phyloP scores from a whole-genome alignment of 2,113 vertebrate genomes.

The Rhinopomastus cyanomelas region DNA sequence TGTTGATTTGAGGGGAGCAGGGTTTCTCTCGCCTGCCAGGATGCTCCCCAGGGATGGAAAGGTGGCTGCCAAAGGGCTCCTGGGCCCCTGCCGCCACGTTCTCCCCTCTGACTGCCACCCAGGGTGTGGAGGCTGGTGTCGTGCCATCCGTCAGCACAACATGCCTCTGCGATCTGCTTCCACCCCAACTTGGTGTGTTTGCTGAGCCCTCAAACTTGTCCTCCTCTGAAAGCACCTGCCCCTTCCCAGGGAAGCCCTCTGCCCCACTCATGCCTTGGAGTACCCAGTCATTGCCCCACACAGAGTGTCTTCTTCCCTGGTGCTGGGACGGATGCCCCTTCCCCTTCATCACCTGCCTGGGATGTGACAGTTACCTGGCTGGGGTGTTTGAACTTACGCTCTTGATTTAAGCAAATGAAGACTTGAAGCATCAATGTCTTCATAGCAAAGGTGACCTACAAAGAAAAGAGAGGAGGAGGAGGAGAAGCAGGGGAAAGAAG shows the following conservation, averaged over 20 bases:
- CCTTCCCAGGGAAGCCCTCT: neutral
- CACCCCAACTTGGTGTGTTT: fast-evolving
- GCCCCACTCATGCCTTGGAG: fast-evolving
- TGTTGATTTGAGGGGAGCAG: slow-evolving; percentile 18
- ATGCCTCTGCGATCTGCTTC: neutral
- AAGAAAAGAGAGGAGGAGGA: neutral
- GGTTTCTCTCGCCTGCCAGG: slow-evolving; percentile 5
- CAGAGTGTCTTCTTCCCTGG: neutral
- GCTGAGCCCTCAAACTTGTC: neutral
- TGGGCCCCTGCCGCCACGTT: neutral
- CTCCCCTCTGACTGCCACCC: neutral
- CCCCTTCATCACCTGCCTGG: fast-evolving
- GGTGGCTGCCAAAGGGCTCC: neutral
- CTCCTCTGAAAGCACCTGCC: neutral
- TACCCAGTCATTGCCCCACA: fast-evolving
- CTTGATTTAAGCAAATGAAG: slow-evolving; percentile 38
- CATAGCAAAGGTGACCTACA: slow-evolving; percentile 50
- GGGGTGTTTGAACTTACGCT: neutral
- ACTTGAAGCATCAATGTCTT: slow-evolving; percentile 5
- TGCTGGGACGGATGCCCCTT: neutral
- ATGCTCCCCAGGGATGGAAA: neutral
- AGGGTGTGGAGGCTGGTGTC: fast-evolving
- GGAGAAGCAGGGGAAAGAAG: neutral
- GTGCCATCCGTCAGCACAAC: neutral
- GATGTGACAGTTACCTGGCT: neutral